Conservation (phyloP, 2,888 invertebrate genomes). For the Scaptomyza caliginosa region DNA sequence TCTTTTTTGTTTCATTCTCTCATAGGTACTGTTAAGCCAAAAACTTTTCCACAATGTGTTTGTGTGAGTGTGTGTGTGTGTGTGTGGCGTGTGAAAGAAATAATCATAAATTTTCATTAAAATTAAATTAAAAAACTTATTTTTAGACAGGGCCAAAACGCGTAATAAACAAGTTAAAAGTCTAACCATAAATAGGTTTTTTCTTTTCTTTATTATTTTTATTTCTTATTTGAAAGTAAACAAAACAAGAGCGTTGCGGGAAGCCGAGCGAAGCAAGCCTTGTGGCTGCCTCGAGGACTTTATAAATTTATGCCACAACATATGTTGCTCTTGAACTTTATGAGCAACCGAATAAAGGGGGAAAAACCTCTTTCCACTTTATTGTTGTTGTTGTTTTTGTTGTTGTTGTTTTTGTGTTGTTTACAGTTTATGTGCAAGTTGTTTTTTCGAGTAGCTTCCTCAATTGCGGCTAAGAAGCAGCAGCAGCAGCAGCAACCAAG, state of each 20-base stretch:
- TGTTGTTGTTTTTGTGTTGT: conserved; percentile 44
- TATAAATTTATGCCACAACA: conserved; percentile 77
- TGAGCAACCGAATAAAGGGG: conserved; percentile 19
- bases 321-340: conserved; percentile 76
- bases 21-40: conserved; percentile 1
- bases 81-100: conserved; percentile 70
- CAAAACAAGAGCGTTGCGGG: conserved; percentile 15
- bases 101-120: conserved; percentile 79
- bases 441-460: conserved; percentile 73
- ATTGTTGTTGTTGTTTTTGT: conserved; percentile 45
- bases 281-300: conserved; percentile 45
- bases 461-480: conserved; percentile 69
- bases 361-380: conserved; percentile 15
- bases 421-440: conserved; percentile 71
- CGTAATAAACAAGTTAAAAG: conserved; percentile 82
- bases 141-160: conserved; percentile 34
- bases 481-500: conserved; percentile 47
- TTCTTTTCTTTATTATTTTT: background rate
- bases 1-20: conserved; percentile 10
- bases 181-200: conserved; percentile 82
- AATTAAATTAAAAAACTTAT: conserved; percentile 79
- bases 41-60: conserved; percentile 11
- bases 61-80: background rate
- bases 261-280: conserved; percentile 3
- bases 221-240: conserved; percentile 43